Base-by-base conservation (phyloP, 2,113 vertebrate genomes). In the Brachypodius melanocephalos region DNA sequence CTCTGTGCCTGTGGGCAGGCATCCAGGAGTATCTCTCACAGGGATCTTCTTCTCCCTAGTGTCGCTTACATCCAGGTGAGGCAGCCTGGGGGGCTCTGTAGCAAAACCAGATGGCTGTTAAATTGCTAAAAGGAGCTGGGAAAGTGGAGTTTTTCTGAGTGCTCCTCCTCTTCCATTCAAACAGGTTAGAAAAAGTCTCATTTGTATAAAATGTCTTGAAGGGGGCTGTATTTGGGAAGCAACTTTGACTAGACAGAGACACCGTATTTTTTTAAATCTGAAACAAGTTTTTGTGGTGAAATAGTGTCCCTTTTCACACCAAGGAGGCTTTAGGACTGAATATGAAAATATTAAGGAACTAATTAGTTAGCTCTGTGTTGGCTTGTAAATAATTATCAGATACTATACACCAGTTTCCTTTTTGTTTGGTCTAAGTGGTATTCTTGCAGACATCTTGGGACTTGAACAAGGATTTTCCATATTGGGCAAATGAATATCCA, bases 11-110 rank as follows among this genome's bases (percentile, higher is more conserved):
- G 25, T 1, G 14, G 34, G 9, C 32, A 69, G 43, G 26, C 38
- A 43, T 26, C 29, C 0, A 28, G 32, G 9, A 5, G 1, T 43
- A 34, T 3, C 3, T 5, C 36, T 85, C 2, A 0, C 13, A 48
- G 38, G 15, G 21, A 40, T 61, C 48, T n/a, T 71, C 42, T 43
- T 74, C 42, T 89, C 15, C 46, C 43, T 36, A 36, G 31, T 12
- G 12, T 34, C 4, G 18, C n/a, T 46, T 1, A 31, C 12, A 28
- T 2, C 16, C 3, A 1, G 15, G 17, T 54, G 38, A 80, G 38
- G 54, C 10, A 48, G 8, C 4, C 52, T 40, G 45, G 31, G 17
- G 13, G 58, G 31, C 16, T 36, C n/a, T 68, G 6, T 43, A 76
- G 43, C 5, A 3, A 28, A 17, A 61, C 15, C 14, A 61, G 28